phyloP scores from a whole-genome alignment of 2,888 invertebrate genomes.

The Chloromyia formosa region DNA sequence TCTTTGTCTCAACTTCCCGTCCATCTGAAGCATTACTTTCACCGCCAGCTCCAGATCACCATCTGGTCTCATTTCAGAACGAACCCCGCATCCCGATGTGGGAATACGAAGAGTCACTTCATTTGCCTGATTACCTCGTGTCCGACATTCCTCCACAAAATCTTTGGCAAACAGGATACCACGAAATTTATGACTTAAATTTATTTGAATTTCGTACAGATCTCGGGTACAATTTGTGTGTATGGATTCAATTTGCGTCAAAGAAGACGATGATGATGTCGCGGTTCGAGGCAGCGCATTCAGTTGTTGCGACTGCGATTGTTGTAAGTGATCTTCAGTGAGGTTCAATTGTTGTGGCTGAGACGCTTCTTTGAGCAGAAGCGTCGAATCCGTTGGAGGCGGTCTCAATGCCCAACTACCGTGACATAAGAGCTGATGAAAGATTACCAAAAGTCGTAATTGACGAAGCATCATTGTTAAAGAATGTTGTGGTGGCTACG shows the following conservation, averaged over 20 bases:
- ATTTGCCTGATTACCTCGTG: constrained; percentile 66
- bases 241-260: constrained; percentile 67
- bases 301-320: constrained; percentile 25
- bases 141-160: constrained; percentile 76
- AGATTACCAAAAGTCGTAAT: constrained; percentile 54
- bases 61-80: constrained; percentile 67
- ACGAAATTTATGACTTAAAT: constrained; percentile 70
- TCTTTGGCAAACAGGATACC: constrained; percentile 80
- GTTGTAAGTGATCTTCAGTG: constrained; percentile 11
- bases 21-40: constrained; percentile 78
- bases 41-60: constrained; percentile 71
- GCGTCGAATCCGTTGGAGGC: constrained; percentile 41
- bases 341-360: constrained; percentile 45
- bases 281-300: background rate
- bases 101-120: constrained; percentile 59
- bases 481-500: background rate
- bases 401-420: constrained; percentile 59
- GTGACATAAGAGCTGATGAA: constrained; percentile 58
- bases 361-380: background rate
- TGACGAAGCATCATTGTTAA: constrained; percentile 55
- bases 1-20: constrained; percentile 76
- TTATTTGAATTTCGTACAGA: constrained; percentile 70
- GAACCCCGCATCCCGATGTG: constrained; percentile 72
- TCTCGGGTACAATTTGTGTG: constrained; percentile 72
- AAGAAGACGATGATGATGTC: too few relatives aligned